Conservation (phyloP, 2,797 vertebrate species). For the Sebastes kiyomatsui region DNA sequence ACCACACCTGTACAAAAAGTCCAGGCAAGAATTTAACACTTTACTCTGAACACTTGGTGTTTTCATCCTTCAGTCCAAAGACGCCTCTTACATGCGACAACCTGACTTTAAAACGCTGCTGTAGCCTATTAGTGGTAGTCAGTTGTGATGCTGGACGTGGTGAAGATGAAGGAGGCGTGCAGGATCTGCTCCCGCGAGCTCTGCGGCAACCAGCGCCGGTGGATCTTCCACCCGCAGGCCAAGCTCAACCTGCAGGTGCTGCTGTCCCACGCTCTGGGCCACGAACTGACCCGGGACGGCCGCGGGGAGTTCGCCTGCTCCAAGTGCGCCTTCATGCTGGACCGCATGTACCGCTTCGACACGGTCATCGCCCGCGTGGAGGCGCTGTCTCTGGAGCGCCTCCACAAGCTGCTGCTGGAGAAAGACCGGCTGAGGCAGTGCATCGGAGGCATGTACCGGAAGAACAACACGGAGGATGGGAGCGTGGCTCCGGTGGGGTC, state of each 20-base stretch:
- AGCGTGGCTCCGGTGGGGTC: background rate
- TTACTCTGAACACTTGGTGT: background rate
- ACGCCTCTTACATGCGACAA: background rate
- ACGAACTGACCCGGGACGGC: conserved; percentile 89
- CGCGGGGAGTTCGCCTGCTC: conserved; percentile 93
- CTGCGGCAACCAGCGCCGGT: conserved; percentile 92
- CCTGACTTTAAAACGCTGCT: background rate
- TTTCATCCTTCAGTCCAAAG: background rate
- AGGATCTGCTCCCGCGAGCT: conserved; percentile 92
- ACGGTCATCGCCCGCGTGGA: conserved; percentile 88
- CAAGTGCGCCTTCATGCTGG: conserved; percentile 96
- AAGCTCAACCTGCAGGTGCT: conserved; percentile 93
- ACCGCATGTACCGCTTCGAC: conserved; percentile 91
- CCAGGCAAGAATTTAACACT: background rate
- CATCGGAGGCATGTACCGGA: conserved; percentile 88
- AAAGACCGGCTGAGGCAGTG: conserved; percentile 93
- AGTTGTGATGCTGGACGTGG: conserved; percentile 65
- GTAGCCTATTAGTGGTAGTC: fast-evolving
- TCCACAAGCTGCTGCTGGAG: conserved; percentile 92
- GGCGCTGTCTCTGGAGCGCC: conserved; percentile 88
- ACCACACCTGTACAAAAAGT: background rate
- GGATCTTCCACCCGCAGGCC: conserved; percentile 93
- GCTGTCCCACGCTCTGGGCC: conserved; percentile 90
- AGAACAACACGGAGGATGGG: conserved; percentile 81
- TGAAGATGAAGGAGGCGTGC: conserved; percentile 90